These are phyloP conservation scores for Chelidonichthys spinosus DNA, from an alignment of 2,797 vertebrate species.

Conservation along the genomic window DNA sequence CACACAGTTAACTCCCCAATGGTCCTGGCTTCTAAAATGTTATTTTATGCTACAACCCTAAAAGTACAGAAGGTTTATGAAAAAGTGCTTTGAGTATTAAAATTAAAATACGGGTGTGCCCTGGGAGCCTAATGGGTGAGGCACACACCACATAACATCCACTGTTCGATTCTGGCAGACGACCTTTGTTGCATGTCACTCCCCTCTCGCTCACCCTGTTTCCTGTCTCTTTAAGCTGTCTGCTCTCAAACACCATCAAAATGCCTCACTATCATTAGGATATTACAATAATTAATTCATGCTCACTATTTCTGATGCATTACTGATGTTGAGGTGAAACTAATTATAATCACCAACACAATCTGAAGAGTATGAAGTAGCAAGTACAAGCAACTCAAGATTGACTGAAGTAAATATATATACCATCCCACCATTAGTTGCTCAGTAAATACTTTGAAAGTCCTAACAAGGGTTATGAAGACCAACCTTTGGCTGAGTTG, in stretches of 20 bases:
- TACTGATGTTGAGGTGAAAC: too few relatives aligned
- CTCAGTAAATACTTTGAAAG: too few relatives aligned
- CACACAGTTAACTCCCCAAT: too few relatives aligned
- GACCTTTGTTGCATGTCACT: background rate
- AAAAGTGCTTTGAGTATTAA: too few relatives aligned
- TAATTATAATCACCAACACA: too few relatives aligned
- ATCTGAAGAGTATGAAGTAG: background rate
- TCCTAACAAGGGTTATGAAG: background rate
- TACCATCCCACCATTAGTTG: background rate
- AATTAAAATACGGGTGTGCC: too few relatives aligned
- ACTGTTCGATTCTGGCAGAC: background rate
- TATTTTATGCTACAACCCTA: too few relatives aligned
- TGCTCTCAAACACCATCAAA: background rate
- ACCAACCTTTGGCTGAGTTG: slow-evolving; percentile 9
- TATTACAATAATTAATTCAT: background rate
- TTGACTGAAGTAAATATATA: background rate
- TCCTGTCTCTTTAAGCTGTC: background rate
- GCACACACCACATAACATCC: background rate
- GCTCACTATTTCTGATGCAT: background rate
- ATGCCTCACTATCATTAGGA: background rate
- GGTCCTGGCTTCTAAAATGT: too few relatives aligned
- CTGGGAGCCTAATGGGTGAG: background rate
- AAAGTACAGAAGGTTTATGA: too few relatives aligned
- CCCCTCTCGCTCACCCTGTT: background rate
- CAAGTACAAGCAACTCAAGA: background rate